Evolutionary conservation across 2,797 vertebrate species (phyloP), one percentile per base, ranked within the genome.

Genomic region (Holocentrus rufus): DNA sequence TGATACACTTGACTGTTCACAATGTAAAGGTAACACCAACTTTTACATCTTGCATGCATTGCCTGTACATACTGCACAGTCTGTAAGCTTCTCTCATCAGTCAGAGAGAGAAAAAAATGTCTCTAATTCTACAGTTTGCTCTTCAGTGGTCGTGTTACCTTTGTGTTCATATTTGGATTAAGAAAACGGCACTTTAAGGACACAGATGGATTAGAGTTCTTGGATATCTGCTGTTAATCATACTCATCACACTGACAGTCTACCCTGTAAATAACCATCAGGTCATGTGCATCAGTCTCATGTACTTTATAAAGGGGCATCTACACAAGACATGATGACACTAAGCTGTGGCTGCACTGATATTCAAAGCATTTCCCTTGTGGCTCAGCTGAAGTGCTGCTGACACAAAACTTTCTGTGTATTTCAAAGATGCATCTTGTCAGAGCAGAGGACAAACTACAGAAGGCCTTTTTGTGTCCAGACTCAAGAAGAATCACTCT

Each of bases 151-250:
- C 9, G 47, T 50, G 8, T 11, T 44, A 44, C 42, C 42, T 4
- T 46, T 17, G 15, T 46, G 44, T 17, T 46, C 15, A 46, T 17
- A 46, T 44, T 44, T 44, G 14, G 42, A 44, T 46, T 46, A 46
- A 46, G 15, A 34, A 50, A 20, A 20, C 2, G 47, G 20, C 5
- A n/a, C n/a, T 50, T 50, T 50, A 22, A 11, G 47, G 18, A n/a
- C 36, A 39, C 36, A 39, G 36, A 39, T 47, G 6, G 47, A 6
- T 50, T 50, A n/a, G 47, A 22, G 20, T 22, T 20, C 8, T 50
- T n/a, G 47, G 47, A n/a, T 10, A 57, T 13, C 74, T 71, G 65
- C 50, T 63, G 67, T 81, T 71, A 81, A 80, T 80, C 80, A 80
- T 46, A 39, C 36, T 5, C 18, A 7, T 47, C 14, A 47, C 14